phyloP scores from a whole-genome alignment of 2,113 vertebrate genomes.

The Muntiacus muntjak region DNA sequence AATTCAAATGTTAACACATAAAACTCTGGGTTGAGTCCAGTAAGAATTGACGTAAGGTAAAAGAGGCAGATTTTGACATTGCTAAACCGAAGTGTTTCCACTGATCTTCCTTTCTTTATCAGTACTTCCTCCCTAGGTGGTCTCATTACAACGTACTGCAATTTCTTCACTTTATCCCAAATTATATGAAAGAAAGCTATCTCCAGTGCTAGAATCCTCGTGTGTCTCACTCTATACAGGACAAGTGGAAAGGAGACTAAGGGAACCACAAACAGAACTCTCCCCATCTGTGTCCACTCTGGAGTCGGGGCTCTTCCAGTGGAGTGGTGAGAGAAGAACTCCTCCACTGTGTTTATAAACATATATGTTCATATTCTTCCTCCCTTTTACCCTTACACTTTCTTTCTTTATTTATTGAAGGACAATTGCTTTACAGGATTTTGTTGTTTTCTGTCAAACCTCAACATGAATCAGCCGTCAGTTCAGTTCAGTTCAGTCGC shows the following conservation, averaged over 20 bases:
- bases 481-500: no score
- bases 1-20: background rate
- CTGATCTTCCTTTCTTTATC: background rate
- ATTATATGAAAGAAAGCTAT: background rate
- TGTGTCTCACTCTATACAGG: background rate
- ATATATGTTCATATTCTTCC: background rate
- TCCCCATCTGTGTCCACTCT: background rate
- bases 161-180: background rate
- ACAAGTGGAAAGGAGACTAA: background rate
- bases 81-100: background rate
- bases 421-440: background rate
- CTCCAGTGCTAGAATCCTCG: background rate
- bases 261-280: background rate
- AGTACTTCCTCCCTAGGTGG: background rate
- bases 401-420: background rate
- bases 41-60: background rate
- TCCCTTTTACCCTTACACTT: background rate
- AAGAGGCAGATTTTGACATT: background rate
- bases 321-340: background rate
- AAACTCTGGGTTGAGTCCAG: background rate
- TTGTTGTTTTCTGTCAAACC: background rate
- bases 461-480: background rate
- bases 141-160: background rate
- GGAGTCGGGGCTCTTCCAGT: background rate
- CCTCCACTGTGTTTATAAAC: background rate